Conservation (phyloP, 1,140 invertebrate species). For the Diabrotica undecimpunctata region DNA sequence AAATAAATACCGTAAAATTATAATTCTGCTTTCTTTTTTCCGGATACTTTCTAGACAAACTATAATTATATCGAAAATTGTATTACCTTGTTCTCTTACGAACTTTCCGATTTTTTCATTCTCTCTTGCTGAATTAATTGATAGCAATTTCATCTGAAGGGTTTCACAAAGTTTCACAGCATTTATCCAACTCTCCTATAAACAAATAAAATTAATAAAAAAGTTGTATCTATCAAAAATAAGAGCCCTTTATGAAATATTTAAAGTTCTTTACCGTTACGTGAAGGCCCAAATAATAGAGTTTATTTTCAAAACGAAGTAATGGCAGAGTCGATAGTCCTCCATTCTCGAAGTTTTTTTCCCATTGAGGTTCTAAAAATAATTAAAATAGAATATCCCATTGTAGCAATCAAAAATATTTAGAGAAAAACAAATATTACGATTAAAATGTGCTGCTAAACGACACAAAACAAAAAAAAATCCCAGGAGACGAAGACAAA, state of each 20-base stretch:
- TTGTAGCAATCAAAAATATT: too few species aligned
- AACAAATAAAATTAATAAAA: neutral
- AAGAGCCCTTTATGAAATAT: neutral
- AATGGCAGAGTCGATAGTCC: neutral
- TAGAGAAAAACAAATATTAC: neutral
- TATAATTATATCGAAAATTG: too few species aligned
- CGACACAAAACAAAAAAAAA: too few species aligned
- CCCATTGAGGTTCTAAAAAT: neutral
- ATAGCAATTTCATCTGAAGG: conserved; percentile 3
- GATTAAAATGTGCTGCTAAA: too few species aligned
- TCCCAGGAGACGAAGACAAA: too few species aligned
- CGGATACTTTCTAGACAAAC: too few species aligned
- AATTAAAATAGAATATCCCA: neutral
- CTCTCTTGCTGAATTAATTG: conserved; percentile 4
- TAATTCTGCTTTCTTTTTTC: too few species aligned
- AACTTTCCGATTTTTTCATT: conserved; percentile 15
- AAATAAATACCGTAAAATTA: too few species aligned
- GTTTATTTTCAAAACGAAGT: neutral
- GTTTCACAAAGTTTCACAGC: conserved; percentile 6
- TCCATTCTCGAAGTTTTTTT: conserved; percentile 5
- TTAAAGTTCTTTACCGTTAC: neutral
- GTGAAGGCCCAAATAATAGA: neutral
- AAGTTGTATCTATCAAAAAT: neutral
- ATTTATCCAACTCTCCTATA: conserved; percentile 5
- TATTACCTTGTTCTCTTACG: conserved; percentile 10